Conservation (phyloP, 1,140 invertebrate species). For the Rhopalosiphum maidis region DNA sequence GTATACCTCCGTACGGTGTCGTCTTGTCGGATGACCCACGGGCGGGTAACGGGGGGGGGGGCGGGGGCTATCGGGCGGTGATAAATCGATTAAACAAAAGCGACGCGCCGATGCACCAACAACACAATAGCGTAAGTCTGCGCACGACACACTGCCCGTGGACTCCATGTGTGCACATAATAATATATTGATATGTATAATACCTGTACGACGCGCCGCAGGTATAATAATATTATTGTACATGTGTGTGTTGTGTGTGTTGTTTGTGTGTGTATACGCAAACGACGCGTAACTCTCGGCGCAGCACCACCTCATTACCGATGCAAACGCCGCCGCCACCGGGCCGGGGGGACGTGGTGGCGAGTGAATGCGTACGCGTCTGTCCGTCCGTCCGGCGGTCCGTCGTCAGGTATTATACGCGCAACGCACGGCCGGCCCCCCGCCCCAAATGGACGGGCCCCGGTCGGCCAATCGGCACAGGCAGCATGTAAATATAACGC, state of each 20-base stretch:
- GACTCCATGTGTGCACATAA: neutral
- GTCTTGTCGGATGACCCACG: neutral
- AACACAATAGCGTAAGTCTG: neutral
- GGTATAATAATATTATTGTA: neutral
- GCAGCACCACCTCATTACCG: constrained; percentile 40
- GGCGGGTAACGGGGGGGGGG: rapidly evolving
- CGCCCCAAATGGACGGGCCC: constrained; percentile 52
- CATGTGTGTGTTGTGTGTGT: too few relatives aligned
- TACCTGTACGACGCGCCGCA: neutral
- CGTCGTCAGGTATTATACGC: neutral
- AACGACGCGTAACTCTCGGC: neutral
- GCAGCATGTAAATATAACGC: neutral
- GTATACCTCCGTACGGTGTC: too few relatives aligned
- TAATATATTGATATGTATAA: neutral
- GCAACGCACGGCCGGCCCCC: constrained; percentile 7
- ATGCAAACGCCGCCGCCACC: neutral
- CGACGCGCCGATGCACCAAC: neutral
- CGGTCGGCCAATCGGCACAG: constrained; percentile 39
- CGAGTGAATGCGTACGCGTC: neutral
- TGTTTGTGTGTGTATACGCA: neutral
- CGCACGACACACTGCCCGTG: neutral
- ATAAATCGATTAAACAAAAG: constrained; percentile 41
- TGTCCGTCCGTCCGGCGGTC: neutral
- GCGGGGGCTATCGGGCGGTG: neutral
- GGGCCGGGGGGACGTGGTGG: neutral